Evolutionary conservation across 2,113 vertebrate genomes (phyloP), one percentile per base, ranked within the genome.

Genomic region (Chaetura pelagica): DNA sequence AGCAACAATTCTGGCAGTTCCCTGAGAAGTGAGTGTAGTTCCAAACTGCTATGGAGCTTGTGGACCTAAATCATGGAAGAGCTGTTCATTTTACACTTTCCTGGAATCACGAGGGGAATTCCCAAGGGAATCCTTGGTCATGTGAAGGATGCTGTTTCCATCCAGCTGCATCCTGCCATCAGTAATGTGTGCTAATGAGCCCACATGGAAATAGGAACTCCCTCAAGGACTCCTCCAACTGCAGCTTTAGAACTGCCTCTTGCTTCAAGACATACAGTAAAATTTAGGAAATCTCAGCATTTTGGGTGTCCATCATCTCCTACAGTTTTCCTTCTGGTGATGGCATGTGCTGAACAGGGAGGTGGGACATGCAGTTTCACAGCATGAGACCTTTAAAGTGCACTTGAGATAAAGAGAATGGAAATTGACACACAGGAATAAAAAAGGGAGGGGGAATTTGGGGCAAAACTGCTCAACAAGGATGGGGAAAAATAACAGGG

Each of bases 31-130:
- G 61, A 74, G 27, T 18, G 23, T 12, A 27, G 10, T 51, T 87
- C 46, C 38, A 61, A 68, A 40, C 11, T 63, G 4, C 13, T n/a
- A 8, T 0, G 16, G 73, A 85, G 29, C 15, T 62, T 3, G 0
- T 38, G 57, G 42, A 58, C 22, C 54, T 51, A 20, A 81, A 67
- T n/a, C 19, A 63, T 48, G 5, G 7, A 48, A 63, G 42, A 46
- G 18, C 22, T 83, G 52, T 58, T 29, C 26, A 49, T 74, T 78
- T 52, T 35, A 52, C 24, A 16, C 29, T 74, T 80, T 48, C 42
- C 12, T 0, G 0, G 18, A 15, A 52, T 51, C 2, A 0, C 30
- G 26, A 89, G 9, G 2, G 0, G 15, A 40, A 82, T 72, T 73
- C 18, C 48, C 32, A 34, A 35, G 48, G n/a, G 52, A 54, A 42